These are phyloP conservation scores for Cancer borealis DNA, from an alignment of 2,888 invertebrate species.

Conservation along the genomic window DNA sequence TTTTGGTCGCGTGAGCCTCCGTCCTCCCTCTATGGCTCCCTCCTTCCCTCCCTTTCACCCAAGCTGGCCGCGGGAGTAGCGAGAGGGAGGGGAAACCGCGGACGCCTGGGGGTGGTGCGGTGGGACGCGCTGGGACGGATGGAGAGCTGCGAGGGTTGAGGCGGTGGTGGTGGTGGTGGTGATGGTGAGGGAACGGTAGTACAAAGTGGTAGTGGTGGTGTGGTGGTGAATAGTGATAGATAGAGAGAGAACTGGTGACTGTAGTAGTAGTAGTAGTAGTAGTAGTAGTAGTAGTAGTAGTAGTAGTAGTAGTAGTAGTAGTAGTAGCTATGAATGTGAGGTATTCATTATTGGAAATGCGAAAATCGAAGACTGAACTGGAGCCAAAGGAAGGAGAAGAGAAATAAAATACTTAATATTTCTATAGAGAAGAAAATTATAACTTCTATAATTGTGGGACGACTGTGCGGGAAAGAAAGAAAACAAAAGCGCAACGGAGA, in stretches of 20 bases:
- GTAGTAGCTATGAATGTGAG: background rate
- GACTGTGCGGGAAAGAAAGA: background rate
- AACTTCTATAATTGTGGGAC: background rate
- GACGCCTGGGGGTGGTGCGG: background rate
- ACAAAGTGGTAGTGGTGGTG: background rate
- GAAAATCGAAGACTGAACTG: background rate
- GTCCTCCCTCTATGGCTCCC: background rate
- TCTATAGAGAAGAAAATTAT: background rate
- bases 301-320: background rate
- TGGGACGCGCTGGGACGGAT: background rate
- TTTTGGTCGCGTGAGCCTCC: slow-evolving; percentile 52
- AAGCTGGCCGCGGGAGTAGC: background rate
- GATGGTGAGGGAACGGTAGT: background rate
- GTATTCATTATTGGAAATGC: background rate
- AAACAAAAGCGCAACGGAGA: background rate
- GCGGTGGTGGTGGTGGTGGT: slow-evolving; percentile 32
- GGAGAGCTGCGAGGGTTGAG: slow-evolving; percentile 19
- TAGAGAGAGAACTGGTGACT: background rate
- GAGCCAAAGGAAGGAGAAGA: background rate
- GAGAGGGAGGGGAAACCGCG: slow-evolving; percentile 38
- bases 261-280: background rate
- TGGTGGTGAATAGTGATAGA: background rate
- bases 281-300: background rate
- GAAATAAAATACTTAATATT: background rate
- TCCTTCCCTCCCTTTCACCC: slow-evolving; percentile 37